These are phyloP conservation scores for Lagenorhynchus albirostris DNA, from an alignment of 2,113 vertebrate genomes.

Conservation along the genomic window DNA sequence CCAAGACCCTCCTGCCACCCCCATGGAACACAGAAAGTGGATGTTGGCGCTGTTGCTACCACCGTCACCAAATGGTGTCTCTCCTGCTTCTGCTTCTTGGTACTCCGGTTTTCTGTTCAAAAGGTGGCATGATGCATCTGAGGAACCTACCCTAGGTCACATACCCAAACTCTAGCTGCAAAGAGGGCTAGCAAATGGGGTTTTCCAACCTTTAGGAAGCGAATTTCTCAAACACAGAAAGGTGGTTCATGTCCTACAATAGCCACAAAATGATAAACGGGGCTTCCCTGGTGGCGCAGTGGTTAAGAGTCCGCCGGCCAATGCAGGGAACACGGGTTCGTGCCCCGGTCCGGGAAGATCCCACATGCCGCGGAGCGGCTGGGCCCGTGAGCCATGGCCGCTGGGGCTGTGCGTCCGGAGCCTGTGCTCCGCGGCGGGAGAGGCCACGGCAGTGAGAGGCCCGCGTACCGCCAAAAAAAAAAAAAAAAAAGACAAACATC, in stretches of 20 bases:
- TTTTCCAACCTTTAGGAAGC: neutral
- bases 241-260: neutral
- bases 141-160: neutral
- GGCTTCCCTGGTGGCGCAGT: too few relatives aligned
- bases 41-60: accelerated
- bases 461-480: too few relatives aligned
- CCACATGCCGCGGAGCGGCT: too few relatives aligned
- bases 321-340: too few relatives aligned
- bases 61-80: accelerated
- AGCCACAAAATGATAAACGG: neutral
- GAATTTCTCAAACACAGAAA: neutral
- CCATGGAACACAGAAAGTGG: accelerated
- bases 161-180: neutral
- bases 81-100: neutral
- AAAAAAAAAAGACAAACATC: too few relatives aligned
- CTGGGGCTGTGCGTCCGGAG: too few relatives aligned
- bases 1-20: neutral
- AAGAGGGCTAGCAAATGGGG: neutral
- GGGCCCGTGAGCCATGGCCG: too few relatives aligned
- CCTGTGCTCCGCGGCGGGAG: too few relatives aligned
- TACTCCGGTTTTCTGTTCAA: neutral
- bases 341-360: too few relatives aligned
- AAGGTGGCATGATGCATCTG: neutral
- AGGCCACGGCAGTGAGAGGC: too few relatives aligned
- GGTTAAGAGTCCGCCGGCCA: too few relatives aligned